Evolutionary conservation across 1,140 invertebrate species (phyloP).

Genomic region (Drosophila arawakana): DNA sequence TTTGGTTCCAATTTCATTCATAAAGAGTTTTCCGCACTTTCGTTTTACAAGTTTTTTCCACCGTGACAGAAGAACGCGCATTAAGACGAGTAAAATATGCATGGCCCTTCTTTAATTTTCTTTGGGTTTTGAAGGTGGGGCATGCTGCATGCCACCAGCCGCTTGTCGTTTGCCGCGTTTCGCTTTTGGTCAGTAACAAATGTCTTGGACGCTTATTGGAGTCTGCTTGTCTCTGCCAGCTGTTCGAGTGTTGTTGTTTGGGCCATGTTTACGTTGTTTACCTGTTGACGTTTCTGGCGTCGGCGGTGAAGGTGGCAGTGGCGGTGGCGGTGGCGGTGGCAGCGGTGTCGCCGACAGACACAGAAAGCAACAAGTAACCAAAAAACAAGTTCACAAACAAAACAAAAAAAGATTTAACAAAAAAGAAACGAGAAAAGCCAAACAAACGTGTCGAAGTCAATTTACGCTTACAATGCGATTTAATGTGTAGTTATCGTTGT

Average conservation of each 20-base stretch:
- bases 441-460: conserved; percentile 14
- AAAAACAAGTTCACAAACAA: conserved; percentile 75
- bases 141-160: conserved; percentile 29
- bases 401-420: conserved; percentile 30
- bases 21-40: conserved; percentile 69
- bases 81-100: conserved; percentile 47
- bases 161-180: conserved; percentile 10
- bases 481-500: not conserved
- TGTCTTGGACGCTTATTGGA: conserved; percentile 38
- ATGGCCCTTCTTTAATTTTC: conserved; percentile 18
- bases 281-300: conserved; percentile 67
- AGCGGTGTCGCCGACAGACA: conserved; percentile 22
- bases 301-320: conserved; percentile 22
- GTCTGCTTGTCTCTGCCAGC: conserved; percentile 41
- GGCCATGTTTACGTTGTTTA: conserved; percentile 68
- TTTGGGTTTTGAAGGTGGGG: not conserved
- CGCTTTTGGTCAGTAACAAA: conserved; percentile 65
- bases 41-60: conserved; percentile 39
- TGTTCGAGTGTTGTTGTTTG: conserved; percentile 35
- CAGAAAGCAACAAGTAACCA: conserved; percentile 71
- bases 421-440: conserved; percentile 1
- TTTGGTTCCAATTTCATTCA: conserved; percentile 65
- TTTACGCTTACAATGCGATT: conserved; percentile 11
- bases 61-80: conserved; percentile 12
- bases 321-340: conserved; percentile 11